Evolutionary conservation across 2,888 invertebrate species (phyloP), one percentile per base, ranked within the genome.

Genomic region (Monopis laevigella): DNA sequence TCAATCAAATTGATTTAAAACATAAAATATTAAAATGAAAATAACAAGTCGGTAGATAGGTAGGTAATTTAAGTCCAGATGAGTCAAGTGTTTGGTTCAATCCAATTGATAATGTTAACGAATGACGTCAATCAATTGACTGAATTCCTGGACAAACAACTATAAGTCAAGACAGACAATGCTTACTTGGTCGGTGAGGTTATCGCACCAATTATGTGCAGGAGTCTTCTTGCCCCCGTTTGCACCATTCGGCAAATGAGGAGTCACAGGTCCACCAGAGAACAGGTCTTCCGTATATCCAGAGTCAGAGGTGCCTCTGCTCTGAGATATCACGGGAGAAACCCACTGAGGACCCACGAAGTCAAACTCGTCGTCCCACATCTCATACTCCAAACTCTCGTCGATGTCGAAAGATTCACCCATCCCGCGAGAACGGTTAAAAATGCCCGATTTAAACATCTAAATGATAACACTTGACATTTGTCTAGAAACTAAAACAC

Each of bases 331-430:
- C 45, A 65, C 68, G 11, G 67, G 65, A 2, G 70, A 61, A 1
- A 71, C 62, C 2, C 66, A 75, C 53, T 81, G 82, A 7, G 84
- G 82, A 30, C 91, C 91, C 53, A 91, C 85, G 69, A 92, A 91
- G 72, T 92, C 90, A 58, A 93, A 93, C 74, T 92, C 92, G 44
- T 92, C 92, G 65, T 92, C 90, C 92, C 92, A 93, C 86, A 92
- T 88, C 62, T 93, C 92, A 67, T 89, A 91, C 67, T 90, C 91
- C 55, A 88, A 67, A 59, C 84, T 84, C 52, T 85, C 85, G 58
- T 73, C 82, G 46, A 71, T 71, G 41, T 81, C 82, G 43, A 74
- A 59, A 28, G 67, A 58, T 48, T 80, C 80, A 57, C 68, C 70
- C 77, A 80, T 78, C 55, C 64, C 68, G 54, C 63, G 62, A 46